Evolutionary conservation across 2,113 vertebrate genomes (phyloP).

Genomic region (Ceyx cyanopectus): DNA sequence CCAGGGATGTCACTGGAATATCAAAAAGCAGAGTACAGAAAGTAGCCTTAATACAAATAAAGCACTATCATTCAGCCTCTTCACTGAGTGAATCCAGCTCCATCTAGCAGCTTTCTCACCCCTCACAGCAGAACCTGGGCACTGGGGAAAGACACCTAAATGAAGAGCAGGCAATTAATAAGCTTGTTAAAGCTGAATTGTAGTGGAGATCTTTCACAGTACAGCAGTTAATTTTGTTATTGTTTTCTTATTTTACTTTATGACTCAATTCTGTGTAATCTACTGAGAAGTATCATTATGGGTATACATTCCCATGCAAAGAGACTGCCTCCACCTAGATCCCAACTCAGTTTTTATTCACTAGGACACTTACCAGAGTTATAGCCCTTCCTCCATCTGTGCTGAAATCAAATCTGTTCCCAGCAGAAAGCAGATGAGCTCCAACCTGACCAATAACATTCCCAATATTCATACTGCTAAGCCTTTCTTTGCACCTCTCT

Average conservation of each 20-base stretch:
- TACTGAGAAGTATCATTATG: not conserved
- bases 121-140: not conserved
- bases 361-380: not conserved
- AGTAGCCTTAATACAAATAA: not conserved
- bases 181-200: not conserved
- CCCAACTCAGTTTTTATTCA: not conserved
- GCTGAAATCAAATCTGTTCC: not conserved
- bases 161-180: not conserved
- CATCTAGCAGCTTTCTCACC: not conserved
- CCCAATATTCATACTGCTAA: not conserved
- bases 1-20: not conserved
- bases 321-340: not conserved
- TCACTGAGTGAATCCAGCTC: not conserved
- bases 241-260: not conserved
- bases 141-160: not conserved
- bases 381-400: not conserved
- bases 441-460: not conserved
- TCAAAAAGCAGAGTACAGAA: not conserved
- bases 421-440: not conserved
- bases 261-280: not conserved
- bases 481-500: not conserved
- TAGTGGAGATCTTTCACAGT: not conserved
- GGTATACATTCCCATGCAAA: not conserved
- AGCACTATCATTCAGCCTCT: not conserved
- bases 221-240: not conserved